Conservation (phyloP, 2,113 vertebrate genomes). For the Pipa parva region DNA sequence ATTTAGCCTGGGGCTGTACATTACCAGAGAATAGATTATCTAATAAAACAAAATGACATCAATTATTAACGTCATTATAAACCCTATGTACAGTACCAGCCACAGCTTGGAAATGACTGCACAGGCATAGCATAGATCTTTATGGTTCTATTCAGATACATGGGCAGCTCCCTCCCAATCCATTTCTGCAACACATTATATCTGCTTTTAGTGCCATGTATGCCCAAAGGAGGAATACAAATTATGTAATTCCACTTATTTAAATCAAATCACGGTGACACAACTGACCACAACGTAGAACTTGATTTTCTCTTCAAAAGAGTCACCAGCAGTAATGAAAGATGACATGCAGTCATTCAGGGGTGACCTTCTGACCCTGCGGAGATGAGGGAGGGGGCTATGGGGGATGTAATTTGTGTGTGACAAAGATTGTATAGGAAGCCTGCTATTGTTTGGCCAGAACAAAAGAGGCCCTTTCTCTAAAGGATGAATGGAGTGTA, state of each 20-base stretch:
- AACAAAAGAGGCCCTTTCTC: constrained; percentile 33
- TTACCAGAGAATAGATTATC: background rate
- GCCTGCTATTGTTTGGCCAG: constrained; percentile 31
- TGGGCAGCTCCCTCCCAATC: constrained; percentile 62
- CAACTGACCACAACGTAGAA: constrained; percentile 75
- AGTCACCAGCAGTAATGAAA: constrained; percentile 71
- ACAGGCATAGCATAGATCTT: constrained; percentile 53
- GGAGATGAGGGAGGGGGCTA: constrained; percentile 64
- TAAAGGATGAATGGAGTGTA: constrained; percentile 39
- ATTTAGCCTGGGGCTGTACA: background rate
- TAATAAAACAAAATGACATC: constrained; percentile 11
- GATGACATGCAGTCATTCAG: constrained; percentile 74
- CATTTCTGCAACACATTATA: constrained; percentile 52
- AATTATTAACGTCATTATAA: constrained; percentile 36
- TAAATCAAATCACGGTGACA: constrained; percentile 72
- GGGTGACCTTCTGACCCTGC: constrained; percentile 65
- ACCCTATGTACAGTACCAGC: constrained; percentile 56
- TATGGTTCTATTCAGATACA: constrained; percentile 59
- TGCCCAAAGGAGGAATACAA: constrained; percentile 67
- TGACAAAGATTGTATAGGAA: constrained; percentile 46
- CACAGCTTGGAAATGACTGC: constrained; percentile 55
- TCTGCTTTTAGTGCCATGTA: constrained; percentile 56
- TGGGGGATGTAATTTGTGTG: constrained; percentile 54
- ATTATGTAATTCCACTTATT: constrained; percentile 73
- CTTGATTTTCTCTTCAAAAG: constrained; percentile 74